These are phyloP conservation scores for Seira musarum DNA, from an alignment of 2,888 invertebrate genomes.

Conservation along the genomic window DNA sequence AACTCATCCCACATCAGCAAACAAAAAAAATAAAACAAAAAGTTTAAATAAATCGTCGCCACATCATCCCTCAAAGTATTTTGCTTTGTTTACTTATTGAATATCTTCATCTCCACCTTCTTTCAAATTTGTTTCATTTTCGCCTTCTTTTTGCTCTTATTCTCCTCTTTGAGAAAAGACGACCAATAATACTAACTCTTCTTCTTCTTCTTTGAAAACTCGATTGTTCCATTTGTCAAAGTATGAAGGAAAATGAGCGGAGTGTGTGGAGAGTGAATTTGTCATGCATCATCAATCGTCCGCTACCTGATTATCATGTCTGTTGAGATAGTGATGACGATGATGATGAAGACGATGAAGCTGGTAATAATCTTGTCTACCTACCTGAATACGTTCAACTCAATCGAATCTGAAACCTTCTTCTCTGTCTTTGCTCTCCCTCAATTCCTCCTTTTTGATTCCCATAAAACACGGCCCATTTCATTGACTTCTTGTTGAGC, in stretches of 20 bases:
- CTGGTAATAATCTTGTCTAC: slow-evolving; percentile 12
- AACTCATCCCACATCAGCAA: background rate
- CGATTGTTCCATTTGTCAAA: slow-evolving; percentile 10
- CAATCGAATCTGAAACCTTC: background rate
- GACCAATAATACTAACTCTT: background rate
- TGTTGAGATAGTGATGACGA: background rate
- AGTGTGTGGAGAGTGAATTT: slow-evolving; percentile 32
- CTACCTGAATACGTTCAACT: slow-evolving; percentile 19
- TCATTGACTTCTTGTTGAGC: slow-evolving; percentile 52
- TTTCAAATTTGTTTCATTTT: background rate
- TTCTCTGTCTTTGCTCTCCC: background rate
- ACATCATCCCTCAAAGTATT: background rate
- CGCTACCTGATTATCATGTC: slow-evolving; percentile 56
- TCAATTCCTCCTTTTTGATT: slow-evolving; percentile 13
- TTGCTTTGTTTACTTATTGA: background rate
- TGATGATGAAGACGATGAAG: background rate
- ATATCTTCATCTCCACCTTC: slow-evolving; percentile 2
- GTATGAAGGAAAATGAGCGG: background rate
- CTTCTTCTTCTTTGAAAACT: background rate
- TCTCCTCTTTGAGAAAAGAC: background rate
- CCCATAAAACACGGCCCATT: slow-evolving; percentile 59
- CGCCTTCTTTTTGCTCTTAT: too few relatives aligned
- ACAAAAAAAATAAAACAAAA: background rate
- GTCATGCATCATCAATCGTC: slow-evolving; percentile 60
- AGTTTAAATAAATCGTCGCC: background rate